A percentile compares a stretch with the other conserved stretches of the same genome.
Conservation (phyloP, 2,888 invertebrate genomes). For the Flabesymbios commensalis region DNA sequence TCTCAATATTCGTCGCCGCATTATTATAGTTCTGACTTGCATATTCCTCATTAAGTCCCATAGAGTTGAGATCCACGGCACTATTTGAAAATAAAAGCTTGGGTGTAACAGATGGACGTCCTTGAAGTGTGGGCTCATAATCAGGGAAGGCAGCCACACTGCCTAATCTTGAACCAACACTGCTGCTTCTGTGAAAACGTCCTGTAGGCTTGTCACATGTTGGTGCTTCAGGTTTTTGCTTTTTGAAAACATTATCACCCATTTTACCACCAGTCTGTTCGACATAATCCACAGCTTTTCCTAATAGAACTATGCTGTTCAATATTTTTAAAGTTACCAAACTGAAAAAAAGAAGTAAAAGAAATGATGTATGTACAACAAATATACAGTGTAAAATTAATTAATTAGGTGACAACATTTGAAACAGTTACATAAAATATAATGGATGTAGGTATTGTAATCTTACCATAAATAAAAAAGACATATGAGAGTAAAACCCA, state of each 20-base stretch:
- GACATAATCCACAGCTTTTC: conserved; percentile 87
- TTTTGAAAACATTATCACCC: conserved; percentile 2
- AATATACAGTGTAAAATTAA: neutral
- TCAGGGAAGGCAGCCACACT: neutral
- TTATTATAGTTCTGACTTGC: conserved; percentile 11
- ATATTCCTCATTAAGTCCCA: conserved; percentile 76
- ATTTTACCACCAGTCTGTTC: conserved; percentile 61
- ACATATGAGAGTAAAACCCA: conserved; percentile 74
- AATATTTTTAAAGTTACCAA: conserved; percentile 67
- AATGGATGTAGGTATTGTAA: too few species aligned
- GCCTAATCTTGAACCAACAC: neutral
- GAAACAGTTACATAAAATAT: neutral
- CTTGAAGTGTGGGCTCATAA: too few species aligned
- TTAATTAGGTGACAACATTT: neutral
- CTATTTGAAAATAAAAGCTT: conserved; percentile 78
- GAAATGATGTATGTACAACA: neutral
- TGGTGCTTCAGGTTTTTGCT: neutral
- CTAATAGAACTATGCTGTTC: conserved; percentile 86
- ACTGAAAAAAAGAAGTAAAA: conserved; percentile 7
- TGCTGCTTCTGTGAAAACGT: neutral
- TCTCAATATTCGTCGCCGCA: too few species aligned
- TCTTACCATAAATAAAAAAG: conserved; percentile 74
- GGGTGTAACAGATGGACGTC: conserved; percentile 5
- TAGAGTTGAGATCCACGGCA: conserved; percentile 72
- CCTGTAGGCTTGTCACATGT: neutral